phyloP scores from a whole-genome alignment of 1,140 invertebrate species.

The Gonatopus flavifemur region DNA sequence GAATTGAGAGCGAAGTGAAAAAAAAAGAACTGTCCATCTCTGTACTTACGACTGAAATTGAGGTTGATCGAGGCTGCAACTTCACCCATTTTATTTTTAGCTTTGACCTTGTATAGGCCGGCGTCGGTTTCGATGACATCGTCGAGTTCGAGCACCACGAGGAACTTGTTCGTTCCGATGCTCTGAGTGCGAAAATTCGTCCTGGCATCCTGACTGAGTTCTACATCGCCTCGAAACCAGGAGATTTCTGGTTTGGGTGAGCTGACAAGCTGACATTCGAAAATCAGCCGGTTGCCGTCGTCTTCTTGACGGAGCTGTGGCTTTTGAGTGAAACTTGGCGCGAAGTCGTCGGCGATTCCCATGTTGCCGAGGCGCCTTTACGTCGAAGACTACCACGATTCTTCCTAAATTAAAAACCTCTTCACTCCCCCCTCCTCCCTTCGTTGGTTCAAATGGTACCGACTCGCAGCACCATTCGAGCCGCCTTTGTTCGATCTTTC shows the following conservation, averaged over 20 bases:
- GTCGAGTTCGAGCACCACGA: constrained; percentile 89
- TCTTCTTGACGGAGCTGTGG: constrained; percentile 93
- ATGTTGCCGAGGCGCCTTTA: constrained; percentile 55
- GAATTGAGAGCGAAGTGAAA: too few species aligned
- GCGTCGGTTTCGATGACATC: constrained; percentile 95
- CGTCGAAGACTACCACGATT: constrained; percentile 17
- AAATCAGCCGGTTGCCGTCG: constrained; percentile 92
- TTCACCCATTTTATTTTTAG: constrained; percentile 97
- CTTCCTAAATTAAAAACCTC: constrained; percentile 19
- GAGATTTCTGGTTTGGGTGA: constrained; percentile 87
- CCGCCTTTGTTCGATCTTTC: background rate
- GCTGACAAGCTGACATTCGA: constrained; percentile 89
- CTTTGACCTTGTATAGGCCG: constrained; percentile 96
- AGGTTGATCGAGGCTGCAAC: constrained; percentile 97
- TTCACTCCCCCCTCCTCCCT: background rate
- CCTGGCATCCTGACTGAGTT: constrained; percentile 78
- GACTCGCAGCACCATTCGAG: constrained; percentile 36
- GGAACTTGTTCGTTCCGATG: constrained; percentile 81
- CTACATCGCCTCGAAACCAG: constrained; percentile 87
- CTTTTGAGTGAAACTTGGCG: constrained; percentile 96
- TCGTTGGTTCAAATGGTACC: constrained; percentile 24
- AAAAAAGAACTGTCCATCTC: too few species aligned
- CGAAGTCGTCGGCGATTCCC: constrained; percentile 89
- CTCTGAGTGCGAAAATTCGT: constrained; percentile 86
- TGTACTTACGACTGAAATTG: constrained; percentile 96